Evolutionary conservation across 2,113 vertebrate species (phyloP).

Genomic region (Urocitellus parryii): DNA sequence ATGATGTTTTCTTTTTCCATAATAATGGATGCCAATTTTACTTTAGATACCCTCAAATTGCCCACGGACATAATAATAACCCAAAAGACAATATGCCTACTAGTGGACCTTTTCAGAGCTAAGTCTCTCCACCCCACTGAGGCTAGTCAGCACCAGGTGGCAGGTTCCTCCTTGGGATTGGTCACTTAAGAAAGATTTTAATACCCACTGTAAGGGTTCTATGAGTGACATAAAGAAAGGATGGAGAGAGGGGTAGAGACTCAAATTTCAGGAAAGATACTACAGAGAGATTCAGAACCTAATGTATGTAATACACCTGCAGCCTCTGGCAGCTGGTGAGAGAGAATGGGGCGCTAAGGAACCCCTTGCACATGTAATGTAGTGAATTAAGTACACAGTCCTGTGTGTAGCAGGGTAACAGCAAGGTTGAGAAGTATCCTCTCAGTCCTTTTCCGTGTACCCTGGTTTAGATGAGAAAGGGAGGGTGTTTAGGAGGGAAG

Average conservation of each 20-base stretch:
- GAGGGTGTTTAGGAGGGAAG: neutral
- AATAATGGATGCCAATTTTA: neutral
- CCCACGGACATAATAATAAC: neutral
- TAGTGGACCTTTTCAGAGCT: neutral
- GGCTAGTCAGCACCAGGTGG: neutral
- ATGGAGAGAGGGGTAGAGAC: neutral
- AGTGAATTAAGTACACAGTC: neutral
- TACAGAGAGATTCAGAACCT: neutral
- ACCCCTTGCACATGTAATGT: accelerated
- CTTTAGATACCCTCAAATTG: neutral
- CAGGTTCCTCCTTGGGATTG: neutral
- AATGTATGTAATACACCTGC: neutral
- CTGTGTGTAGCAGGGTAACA: neutral
- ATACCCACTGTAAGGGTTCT: neutral
- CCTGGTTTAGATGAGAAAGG: neutral
- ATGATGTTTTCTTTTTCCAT: neutral
- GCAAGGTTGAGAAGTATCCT: neutral
- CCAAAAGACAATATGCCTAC: neutral
- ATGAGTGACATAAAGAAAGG: neutral
- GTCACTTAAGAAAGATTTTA: conserved; percentile 20
- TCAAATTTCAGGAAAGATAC: conserved; percentile 30
- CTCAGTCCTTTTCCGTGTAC: neutral
- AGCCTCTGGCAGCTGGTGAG: neutral
- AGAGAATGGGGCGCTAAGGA: neutral
- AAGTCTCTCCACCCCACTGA: neutral